A percentile compares a stretch with the other conserved stretches of the same genome.
Evolutionary conservation across 2,113 vertebrate genomes (phyloP).

Genomic region (Xenopus laevis): DNA sequence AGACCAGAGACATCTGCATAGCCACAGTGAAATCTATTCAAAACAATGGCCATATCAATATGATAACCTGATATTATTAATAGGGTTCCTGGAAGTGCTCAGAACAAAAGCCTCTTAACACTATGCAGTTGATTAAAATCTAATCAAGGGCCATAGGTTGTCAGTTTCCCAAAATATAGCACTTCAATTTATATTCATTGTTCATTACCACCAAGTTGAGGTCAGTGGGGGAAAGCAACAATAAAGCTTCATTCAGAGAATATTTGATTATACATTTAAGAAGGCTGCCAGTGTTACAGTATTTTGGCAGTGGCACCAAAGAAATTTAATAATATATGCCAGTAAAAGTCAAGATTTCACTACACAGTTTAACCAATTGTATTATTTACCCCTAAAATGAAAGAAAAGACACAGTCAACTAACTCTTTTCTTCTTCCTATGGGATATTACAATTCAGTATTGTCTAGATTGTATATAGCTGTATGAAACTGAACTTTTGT

Average conservation of each 20-base stretch:
- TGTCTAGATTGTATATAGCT: too few relatives aligned
- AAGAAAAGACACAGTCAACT: too few relatives aligned
- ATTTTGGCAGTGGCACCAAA: too few relatives aligned
- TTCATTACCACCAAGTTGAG: constrained; percentile 9
- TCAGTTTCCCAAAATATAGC: constrained; percentile 30
- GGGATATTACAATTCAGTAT: too few relatives aligned
- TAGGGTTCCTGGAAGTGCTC: constrained; percentile 20
- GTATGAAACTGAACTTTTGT: too few relatives aligned
- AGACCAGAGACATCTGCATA: constrained; percentile 30
- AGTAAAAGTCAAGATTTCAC: too few relatives aligned
- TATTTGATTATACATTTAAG: constrained; percentile 11
- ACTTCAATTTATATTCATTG: constrained; percentile 32
- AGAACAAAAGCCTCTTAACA: constrained; percentile 34
- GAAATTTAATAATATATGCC: too few relatives aligned
- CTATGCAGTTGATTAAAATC: constrained; percentile 41
- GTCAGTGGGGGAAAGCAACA: not conserved
- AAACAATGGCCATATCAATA: constrained; percentile 41
- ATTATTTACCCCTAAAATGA: too few relatives aligned
- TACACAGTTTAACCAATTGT: too few relatives aligned
- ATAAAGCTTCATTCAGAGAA: constrained; percentile 5
- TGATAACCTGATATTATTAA: constrained; percentile 42
- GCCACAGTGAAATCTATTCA: constrained; percentile 27
- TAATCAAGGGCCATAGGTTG: constrained; percentile 39
- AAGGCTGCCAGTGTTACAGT: not conserved
- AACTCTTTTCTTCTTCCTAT: too few relatives aligned